Percentiles rank a stretch among this genome's conserved stretches.
Evolutionary conservation across 2,888 invertebrate genomes (phyloP).

Genomic region (Strigamia maritima): DNA sequence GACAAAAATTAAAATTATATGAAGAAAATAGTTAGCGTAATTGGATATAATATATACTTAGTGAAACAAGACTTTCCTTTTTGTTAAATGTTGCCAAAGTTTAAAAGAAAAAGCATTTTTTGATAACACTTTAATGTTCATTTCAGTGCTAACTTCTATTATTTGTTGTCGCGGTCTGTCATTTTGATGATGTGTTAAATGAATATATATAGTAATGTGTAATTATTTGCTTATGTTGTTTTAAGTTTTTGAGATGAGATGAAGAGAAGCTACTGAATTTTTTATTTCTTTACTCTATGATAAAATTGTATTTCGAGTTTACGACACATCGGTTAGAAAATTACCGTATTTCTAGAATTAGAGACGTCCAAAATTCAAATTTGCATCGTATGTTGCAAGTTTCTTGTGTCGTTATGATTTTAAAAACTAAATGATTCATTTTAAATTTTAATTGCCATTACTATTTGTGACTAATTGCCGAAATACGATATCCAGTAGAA

Average conservation of each 20-base stretch:
- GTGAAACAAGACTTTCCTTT: background rate
- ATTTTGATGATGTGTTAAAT: background rate
- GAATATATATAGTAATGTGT: background rate
- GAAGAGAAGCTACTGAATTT: background rate
- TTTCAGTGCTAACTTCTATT: background rate
- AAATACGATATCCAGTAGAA: no score
- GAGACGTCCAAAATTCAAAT: no score
- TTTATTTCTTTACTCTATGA: background rate
- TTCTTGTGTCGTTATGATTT: no score
- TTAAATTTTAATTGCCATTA: no score
- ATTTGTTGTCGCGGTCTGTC: background rate
- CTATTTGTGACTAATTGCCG: no score
- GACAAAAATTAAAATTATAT: background rate
- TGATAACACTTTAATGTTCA: background rate
- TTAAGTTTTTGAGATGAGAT: background rate
- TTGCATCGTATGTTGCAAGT: no score
- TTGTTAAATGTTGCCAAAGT: constrained; percentile 11
- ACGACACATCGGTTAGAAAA: no score
- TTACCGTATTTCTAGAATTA: no score
- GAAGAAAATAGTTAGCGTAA: background rate
- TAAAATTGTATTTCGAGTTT: background rate
- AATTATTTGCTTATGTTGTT: background rate
- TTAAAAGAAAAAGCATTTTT: background rate
- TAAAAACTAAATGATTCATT: no score
- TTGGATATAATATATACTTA: background rate